Evolutionary conservation across 2,888 invertebrate species (phyloP).

Genomic region (Tetranychus truncatus): DNA sequence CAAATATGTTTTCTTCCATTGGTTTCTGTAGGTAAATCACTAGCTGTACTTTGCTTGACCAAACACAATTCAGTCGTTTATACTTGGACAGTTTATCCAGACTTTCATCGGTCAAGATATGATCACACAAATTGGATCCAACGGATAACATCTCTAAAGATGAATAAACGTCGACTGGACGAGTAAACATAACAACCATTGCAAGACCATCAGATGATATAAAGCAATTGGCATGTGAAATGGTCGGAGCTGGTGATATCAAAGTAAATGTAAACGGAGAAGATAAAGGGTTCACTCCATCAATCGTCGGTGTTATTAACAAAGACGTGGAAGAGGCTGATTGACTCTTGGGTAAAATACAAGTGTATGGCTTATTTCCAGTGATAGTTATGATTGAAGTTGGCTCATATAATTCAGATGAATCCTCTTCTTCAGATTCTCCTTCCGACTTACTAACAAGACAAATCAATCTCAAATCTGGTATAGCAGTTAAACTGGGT

Average conservation of each 20-base stretch:
- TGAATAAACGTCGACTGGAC: slow-evolving; percentile 23
- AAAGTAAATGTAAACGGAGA: slow-evolving; percentile 19
- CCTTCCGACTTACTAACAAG: background rate
- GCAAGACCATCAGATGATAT: slow-evolving; percentile 24
- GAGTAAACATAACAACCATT: slow-evolving; percentile 26
- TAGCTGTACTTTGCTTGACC: slow-evolving; percentile 28
- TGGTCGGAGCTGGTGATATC: slow-evolving; percentile 15
- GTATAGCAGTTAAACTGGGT: background rate
- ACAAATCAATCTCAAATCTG: slow-evolving; percentile 4
- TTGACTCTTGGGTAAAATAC: slow-evolving; percentile 10
- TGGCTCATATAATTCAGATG: background rate
- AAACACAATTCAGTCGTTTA: slow-evolving; percentile 24
- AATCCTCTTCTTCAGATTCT: background rate
- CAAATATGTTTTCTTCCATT: slow-evolving; percentile 22
- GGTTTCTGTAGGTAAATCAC: slow-evolving; percentile 25
- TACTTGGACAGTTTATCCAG: slow-evolving; percentile 23
- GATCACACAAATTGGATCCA: slow-evolving; percentile 19
- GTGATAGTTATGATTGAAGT: background rate
- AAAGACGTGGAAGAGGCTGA: slow-evolving; percentile 21
- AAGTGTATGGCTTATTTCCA: slow-evolving; percentile 16
- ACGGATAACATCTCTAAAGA: slow-evolving; percentile 1
- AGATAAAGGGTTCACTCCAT: slow-evolving; percentile 23
- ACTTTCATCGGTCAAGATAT: slow-evolving; percentile 25
- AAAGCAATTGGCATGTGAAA: slow-evolving; percentile 19
- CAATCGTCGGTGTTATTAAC: slow-evolving; percentile 24